phyloP scores from a whole-genome alignment of 2,797 vertebrate species.

The Coccyzus lansbergi region DNA sequence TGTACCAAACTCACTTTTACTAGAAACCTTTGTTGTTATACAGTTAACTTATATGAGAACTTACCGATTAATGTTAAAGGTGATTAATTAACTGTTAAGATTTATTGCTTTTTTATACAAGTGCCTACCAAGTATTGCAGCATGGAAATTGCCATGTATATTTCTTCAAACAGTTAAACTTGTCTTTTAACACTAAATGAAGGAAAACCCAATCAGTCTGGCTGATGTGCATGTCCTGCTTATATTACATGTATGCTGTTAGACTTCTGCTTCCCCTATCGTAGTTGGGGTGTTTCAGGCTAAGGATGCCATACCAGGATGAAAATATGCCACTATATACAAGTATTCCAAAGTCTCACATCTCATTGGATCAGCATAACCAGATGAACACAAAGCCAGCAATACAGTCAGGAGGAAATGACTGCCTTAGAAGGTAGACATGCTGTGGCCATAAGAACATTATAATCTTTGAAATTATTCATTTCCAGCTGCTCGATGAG shows the following conservation, averaged over 20 bases:
- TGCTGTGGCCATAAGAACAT: not conserved
- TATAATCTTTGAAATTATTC: not conserved
- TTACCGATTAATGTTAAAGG: not conserved
- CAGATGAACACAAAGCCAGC: not conserved
- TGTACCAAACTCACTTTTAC: not conserved
- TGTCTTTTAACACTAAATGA: not conserved
- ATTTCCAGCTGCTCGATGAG: not conserved
- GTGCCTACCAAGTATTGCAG: not conserved
- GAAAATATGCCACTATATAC: not conserved
- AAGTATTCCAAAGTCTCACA: not conserved
- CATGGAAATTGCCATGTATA: not conserved
- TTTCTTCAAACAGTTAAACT: not conserved
- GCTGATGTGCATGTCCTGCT: not conserved
- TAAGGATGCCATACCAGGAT: not conserved
- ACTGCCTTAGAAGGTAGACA: not conserved
- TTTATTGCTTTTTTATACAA: not conserved
- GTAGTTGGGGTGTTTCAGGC: not conserved
- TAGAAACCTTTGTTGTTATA: not conserved
- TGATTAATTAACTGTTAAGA: not conserved
- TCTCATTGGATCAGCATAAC: not conserved
- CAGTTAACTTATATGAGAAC: fast-evolving
- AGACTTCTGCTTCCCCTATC: not conserved
- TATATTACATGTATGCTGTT: not conserved
- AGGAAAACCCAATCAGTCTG: not conserved
- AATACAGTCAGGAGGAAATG: not conserved